Conservation (phyloP, 2,113 vertebrate species). For the Gnathonemus longibarbis region DNA sequence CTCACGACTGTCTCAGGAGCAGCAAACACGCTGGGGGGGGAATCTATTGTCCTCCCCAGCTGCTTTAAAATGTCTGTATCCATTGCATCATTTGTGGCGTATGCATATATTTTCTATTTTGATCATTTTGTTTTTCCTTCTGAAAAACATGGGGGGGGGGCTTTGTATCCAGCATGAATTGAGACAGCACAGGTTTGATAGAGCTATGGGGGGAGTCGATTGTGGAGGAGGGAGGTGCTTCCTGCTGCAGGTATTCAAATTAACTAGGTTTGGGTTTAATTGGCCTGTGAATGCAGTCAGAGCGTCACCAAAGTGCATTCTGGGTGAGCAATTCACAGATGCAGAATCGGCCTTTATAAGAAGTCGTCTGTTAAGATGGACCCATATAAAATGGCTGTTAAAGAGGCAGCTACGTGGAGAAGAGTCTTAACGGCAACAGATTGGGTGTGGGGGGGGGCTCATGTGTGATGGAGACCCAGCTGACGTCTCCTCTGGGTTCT, state of each 20-base stretch:
- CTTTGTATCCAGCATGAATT: background rate
- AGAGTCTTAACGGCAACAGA: conserved; percentile 56
- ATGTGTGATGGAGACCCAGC: conserved; percentile 57
- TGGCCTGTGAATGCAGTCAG: conserved; percentile 49
- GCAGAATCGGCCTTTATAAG: conserved; percentile 69
- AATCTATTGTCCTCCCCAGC: conserved; percentile 18
- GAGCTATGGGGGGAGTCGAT: background rate
- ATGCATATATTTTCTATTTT: background rate
- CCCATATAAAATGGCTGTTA: conserved; percentile 70
- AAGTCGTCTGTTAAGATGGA: conserved; percentile 66
- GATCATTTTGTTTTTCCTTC: background rate
- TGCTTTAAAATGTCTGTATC: background rate
- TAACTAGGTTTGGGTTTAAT: conserved; percentile 28
- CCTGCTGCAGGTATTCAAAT: conserved; percentile 15
- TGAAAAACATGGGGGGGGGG: conserved; percentile 12
- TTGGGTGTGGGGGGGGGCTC: conserved; percentile 34
- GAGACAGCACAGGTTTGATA: background rate
- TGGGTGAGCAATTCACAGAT: conserved; percentile 63
- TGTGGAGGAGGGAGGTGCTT: background rate
- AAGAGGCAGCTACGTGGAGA: conserved; percentile 62
- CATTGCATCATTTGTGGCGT: background rate
- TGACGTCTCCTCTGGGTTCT: conserved; percentile 80
- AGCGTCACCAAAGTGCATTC: conserved; percentile 63
- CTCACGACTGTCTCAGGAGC: conserved; percentile 15
- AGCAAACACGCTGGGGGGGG: conserved; percentile 2